A percentile compares a stretch with the other conserved stretches of the same genome.
Evolutionary conservation across 1,140 invertebrate species (phyloP).

Genomic region (Dermatophagoides farinae): DNA sequence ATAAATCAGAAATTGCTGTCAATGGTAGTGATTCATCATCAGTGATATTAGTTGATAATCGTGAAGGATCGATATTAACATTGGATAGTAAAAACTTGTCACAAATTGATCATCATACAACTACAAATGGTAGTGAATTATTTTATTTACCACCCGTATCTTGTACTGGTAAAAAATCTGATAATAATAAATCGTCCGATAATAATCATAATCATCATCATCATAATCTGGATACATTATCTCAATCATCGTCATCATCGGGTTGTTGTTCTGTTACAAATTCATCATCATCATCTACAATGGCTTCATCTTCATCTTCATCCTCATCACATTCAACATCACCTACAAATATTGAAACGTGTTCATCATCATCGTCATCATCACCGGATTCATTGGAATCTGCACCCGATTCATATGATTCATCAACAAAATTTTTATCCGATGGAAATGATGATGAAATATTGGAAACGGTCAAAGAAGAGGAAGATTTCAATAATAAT

Average conservation of each 20-base stretch:
- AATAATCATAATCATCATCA: neutral
- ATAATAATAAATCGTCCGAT: neutral
- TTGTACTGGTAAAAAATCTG: neutral
- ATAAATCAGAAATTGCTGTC: too few species aligned
- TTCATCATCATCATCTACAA: neutral
- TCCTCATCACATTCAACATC: neutral
- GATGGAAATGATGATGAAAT: too few species aligned
- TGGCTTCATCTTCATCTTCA: neutral
- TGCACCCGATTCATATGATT: constrained; percentile 3
- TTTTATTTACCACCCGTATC: too few species aligned
- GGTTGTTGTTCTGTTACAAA: neutral
- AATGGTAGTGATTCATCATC: too few species aligned
- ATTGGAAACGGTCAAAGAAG: too few species aligned
- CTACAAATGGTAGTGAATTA: too few species aligned
- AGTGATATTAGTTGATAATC: neutral
- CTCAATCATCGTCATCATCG: neutral
- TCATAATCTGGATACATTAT: neutral
- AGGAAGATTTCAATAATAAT: too few species aligned
- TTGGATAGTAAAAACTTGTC: neutral
- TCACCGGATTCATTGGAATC: neutral
- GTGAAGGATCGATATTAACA: neutral
- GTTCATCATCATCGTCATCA: neutral
- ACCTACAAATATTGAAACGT: neutral
- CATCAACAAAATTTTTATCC: neutral
- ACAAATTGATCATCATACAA: too few species aligned